phyloP scores from a whole-genome alignment of 2,888 invertebrate species.

The Synergus itoensis region DNA sequence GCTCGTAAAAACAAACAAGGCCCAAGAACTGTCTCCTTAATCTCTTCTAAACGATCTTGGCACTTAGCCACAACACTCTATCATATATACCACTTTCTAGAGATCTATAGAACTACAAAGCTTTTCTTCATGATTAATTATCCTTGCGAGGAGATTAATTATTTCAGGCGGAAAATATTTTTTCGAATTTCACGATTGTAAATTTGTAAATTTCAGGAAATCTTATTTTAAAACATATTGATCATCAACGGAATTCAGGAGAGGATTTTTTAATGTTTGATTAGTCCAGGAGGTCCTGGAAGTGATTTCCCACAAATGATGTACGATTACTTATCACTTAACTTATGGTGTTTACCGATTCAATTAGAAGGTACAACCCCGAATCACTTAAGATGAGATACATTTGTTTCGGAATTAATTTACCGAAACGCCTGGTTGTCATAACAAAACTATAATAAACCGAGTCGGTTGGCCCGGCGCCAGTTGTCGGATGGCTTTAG shows the following conservation, averaged over 20 bases:
- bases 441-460: conserved; percentile 78
- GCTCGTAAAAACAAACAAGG: conserved; percentile 9
- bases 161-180: not conserved
- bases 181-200: not conserved
- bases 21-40: conserved; percentile 12
- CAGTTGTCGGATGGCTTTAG: conserved; percentile 52
- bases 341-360: conserved; percentile 77
- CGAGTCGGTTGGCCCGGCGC: conserved; percentile 60
- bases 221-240: no score
- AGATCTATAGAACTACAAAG: conserved; percentile 23
- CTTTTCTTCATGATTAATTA: conserved; percentile 8
- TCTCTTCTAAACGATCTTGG: conserved; percentile 34
- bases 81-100: conserved; percentile 19
- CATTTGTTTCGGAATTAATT: conserved; percentile 77
- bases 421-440: conserved; percentile 74
- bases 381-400: conserved; percentile 68
- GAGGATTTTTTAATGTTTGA: not conserved
- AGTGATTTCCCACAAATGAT: conserved; percentile 67
- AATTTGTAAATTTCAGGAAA: no score
- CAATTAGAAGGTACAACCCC: conserved; percentile 73
- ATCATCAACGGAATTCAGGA: no score
- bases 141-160: not conserved
- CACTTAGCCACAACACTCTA: conserved; percentile 13
- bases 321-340: conserved; percentile 73
- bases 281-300: not conserved